Evolutionary conservation across 2,113 vertebrate species (phyloP).

Genomic region (Clinocottus analis): DNA sequence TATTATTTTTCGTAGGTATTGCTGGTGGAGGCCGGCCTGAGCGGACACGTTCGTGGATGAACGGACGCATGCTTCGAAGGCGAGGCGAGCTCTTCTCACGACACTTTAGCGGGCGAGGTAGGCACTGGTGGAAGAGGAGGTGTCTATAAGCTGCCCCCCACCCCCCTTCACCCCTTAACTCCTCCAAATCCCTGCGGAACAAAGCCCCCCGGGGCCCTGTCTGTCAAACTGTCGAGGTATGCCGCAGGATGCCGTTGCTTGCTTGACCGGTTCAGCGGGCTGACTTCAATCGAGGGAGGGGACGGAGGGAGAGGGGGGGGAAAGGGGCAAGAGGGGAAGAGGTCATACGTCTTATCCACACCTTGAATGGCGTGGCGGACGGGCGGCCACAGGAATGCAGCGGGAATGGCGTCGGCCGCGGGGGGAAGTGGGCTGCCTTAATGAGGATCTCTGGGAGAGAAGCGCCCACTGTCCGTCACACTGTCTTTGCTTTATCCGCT

Average conservation of each 20-base stretch:
- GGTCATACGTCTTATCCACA: constrained; percentile 82
- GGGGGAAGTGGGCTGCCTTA: constrained; percentile 65
- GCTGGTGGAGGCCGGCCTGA: neutral
- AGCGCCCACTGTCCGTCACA: constrained; percentile 72
- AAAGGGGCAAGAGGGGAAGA: constrained; percentile 69
- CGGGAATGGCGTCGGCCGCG: constrained; percentile 30
- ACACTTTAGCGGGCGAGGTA: constrained; percentile 27
- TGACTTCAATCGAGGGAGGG: constrained; percentile 72
- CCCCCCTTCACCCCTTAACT: constrained; percentile 37
- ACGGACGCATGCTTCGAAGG: constrained; percentile 1
- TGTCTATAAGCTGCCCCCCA: constrained; percentile 56
- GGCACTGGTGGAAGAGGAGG: constrained; percentile 59
- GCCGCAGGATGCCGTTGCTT: constrained; percentile 67
- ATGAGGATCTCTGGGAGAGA: constrained; percentile 75
- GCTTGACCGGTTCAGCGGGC: constrained; percentile 72
- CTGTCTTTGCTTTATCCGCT: constrained; percentile 69
- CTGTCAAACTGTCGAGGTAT: constrained; percentile 76
- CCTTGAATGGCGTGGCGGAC: constrained; percentile 78
- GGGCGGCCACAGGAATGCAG: constrained; percentile 78
- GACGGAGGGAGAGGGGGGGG: constrained; percentile 47
- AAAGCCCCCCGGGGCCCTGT: constrained; percentile 63
- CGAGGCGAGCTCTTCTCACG: constrained; percentile 40
- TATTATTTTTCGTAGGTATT: neutral
- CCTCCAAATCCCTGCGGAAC: constrained; percentile 71
- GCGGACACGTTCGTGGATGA: neutral